phyloP scores from a whole-genome alignment of 2,113 vertebrate genomes.

The Talpa occidentalis region DNA sequence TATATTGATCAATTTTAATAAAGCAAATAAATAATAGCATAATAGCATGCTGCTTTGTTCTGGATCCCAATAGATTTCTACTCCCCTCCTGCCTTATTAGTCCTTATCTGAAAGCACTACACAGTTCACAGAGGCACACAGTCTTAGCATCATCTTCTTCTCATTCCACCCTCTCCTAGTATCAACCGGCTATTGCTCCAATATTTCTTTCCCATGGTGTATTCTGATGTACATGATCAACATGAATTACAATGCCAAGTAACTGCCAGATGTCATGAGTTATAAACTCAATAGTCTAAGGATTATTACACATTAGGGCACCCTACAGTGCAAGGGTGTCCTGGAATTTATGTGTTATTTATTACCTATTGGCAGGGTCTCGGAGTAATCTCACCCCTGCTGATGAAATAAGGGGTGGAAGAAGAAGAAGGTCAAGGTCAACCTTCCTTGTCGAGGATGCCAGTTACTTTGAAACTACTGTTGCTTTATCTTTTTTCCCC shows the following conservation, averaged over 20 bases:
- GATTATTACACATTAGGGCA: slow-evolving; percentile 84
- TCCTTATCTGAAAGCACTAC: slow-evolving; percentile 50
- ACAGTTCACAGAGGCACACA: background rate
- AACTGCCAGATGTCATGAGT: slow-evolving; percentile 83
- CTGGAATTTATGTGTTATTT: slow-evolving; percentile 82
- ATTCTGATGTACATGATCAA: slow-evolving; percentile 67
- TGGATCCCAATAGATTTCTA: slow-evolving; percentile 10
- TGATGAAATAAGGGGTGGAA: slow-evolving; percentile 74
- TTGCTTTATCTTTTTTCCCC: slow-evolving; percentile 10
- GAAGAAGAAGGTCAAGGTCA: slow-evolving; percentile 64
- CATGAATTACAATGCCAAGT: slow-evolving; percentile 81
- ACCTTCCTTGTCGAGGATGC: slow-evolving; percentile 50
- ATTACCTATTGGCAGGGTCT: slow-evolving; percentile 78
- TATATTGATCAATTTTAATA: slow-evolving; percentile 86
- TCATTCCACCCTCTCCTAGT: background rate
- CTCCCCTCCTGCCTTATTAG: slow-evolving; percentile 36
- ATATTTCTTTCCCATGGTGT: slow-evolving; percentile 40
- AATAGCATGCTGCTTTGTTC: slow-evolving; percentile 77
- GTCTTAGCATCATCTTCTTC: slow-evolving; percentile 54
- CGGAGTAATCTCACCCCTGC: slow-evolving; percentile 78
- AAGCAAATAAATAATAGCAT: slow-evolving; percentile 82
- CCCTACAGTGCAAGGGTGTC: slow-evolving; percentile 72
- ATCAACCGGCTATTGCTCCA: background rate
- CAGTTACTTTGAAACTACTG: slow-evolving; percentile 42
- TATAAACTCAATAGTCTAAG: slow-evolving; percentile 81